Evolutionary conservation across 2,888 invertebrate species (phyloP), one percentile per base, ranked within the genome.

Genomic region (Cyclophora albipunctata): DNA sequence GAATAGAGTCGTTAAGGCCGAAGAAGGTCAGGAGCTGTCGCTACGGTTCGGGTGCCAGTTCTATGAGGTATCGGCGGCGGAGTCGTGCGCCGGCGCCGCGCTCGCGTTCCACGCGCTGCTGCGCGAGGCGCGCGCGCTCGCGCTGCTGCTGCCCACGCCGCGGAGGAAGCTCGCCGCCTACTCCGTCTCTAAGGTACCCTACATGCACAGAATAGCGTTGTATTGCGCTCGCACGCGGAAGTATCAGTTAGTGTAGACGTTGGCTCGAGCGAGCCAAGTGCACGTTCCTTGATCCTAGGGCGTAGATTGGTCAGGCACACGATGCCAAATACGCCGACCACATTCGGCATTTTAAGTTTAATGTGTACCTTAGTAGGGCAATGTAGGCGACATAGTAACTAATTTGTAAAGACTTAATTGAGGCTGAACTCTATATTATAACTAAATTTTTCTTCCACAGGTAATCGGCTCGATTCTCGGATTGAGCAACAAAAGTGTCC

Each of bases 51-150:
- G 94, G 43, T 95, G 95, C 68, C 95, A 95, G 79, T 95, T 95
- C 81, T 94, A 95, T 81, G 95, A 95, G 81, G 94, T 95, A 52
- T 94, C 94, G 51, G 95, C 95, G 6, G 95, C 95, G 40, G 95
- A 95, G 77, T 94, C 94, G 66, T 92, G 92, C 66, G 94, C 94
- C 0, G 95, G 95, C 52, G 94, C 95, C 0, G 94, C 94, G 41
- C 85, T 95, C 51, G 95, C 95, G 46, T 95, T 95, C 82, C 94
- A 94, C 73, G 93, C 93, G 20, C 81, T 94, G 51, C 83, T 94
- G 45, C 83, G 94, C 45, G 94, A 94, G 77, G 94, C 94, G n/a
- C 88, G 93, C 48, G 92, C 94, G n/a, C 91, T 94, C 0, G 94
- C 94, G 57, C 79, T 94, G 41, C 75, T 94, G 45, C 76, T 94